phyloP scores from a whole-genome alignment of 2,888 invertebrate genomes.

The Nephrocerus scutellatus region DNA sequence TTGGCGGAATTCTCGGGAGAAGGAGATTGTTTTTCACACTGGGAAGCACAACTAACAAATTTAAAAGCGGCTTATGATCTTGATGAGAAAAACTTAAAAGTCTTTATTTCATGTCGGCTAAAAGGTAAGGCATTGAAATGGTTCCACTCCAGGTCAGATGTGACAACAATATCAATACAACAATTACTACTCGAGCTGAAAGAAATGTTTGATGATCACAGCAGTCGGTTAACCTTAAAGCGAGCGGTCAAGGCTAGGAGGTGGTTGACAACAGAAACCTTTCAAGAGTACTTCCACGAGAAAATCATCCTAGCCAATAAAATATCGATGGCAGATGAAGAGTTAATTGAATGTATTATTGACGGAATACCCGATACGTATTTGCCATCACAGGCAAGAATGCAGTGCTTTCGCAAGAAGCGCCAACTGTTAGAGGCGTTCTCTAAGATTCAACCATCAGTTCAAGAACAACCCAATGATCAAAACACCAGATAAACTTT shows the following conservation, averaged over 20 bases:
- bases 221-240: constrained; percentile 11
- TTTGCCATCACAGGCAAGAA: constrained; percentile 4
- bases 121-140: constrained; percentile 16
- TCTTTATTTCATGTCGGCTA: constrained; percentile 13
- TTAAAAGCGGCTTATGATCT: constrained; percentile 8
- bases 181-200: constrained; percentile 11
- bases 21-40: constrained; percentile 5
- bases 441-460: too few species aligned
- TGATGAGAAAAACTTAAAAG: constrained; percentile 15
- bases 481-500: too few species aligned
- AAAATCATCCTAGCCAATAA: constrained; percentile 20
- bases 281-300: constrained; percentile 20
- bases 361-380: constrained; percentile 18
- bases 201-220: constrained; percentile 6
- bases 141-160: constrained; percentile 9
- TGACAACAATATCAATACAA: constrained; percentile 12
- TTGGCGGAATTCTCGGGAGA: constrained; percentile 7
- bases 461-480: too few species aligned
- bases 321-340: constrained; percentile 23
- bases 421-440: constrained; percentile 4
- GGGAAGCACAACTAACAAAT: constrained; percentile 6
- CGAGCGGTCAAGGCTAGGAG: constrained; percentile 17
- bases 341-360: constrained; percentile 21
- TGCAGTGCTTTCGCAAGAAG: constrained; percentile 10
- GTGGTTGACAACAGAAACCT: constrained; percentile 18